phyloP scores from a whole-genome alignment of 2,797 vertebrate genomes.

The Leptatherina wallacei region DNA sequence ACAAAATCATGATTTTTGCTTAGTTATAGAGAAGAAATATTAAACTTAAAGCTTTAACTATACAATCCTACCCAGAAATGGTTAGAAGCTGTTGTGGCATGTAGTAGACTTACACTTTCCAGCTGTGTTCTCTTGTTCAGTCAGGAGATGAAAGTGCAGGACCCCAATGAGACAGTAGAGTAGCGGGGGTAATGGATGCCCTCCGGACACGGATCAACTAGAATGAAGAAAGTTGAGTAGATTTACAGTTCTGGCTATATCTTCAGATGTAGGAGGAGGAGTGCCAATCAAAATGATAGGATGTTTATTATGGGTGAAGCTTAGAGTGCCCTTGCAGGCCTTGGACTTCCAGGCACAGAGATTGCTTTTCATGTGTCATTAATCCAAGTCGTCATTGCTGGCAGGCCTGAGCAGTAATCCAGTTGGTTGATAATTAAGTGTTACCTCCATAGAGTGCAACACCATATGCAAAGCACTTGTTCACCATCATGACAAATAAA shows the following conservation, averaged over 20 bases:
- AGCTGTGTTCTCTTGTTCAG: not conserved
- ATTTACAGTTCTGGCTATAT: conserved; percentile 73
- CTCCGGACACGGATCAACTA: conserved; percentile 55
- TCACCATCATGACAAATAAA: conserved; percentile 53
- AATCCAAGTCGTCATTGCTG: conserved; percentile 80
- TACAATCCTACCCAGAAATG: conserved; percentile 1
- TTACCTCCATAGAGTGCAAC: conserved; percentile 63
- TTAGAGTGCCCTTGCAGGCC: conserved; percentile 75
- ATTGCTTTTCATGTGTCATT: conserved; percentile 86
- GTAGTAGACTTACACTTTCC: conserved; percentile 17
- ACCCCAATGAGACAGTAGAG: conserved; percentile 36
- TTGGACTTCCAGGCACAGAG: conserved; percentile 65
- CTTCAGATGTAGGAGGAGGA: conserved; percentile 64
- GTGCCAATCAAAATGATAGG: conserved; percentile 67
- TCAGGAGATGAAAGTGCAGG: conserved; percentile 31
- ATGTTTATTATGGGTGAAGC: conserved; percentile 78
- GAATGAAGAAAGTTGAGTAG: conserved; percentile 65
- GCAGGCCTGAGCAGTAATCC: conserved; percentile 76
- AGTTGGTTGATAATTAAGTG: conserved; percentile 82
- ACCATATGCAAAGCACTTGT: conserved; percentile 67
- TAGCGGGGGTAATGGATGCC: conserved; percentile 51
- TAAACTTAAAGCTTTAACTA: not conserved
- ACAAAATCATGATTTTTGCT: too few relatives aligned
- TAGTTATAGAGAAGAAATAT: not conserved
- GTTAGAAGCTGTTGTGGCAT: conserved; percentile 18